A percentile compares a stretch with the other conserved stretches of the same genome.
Evolutionary conservation across 2,113 vertebrate genomes (phyloP).

Genomic region (Chionomys nivalis): DNA sequence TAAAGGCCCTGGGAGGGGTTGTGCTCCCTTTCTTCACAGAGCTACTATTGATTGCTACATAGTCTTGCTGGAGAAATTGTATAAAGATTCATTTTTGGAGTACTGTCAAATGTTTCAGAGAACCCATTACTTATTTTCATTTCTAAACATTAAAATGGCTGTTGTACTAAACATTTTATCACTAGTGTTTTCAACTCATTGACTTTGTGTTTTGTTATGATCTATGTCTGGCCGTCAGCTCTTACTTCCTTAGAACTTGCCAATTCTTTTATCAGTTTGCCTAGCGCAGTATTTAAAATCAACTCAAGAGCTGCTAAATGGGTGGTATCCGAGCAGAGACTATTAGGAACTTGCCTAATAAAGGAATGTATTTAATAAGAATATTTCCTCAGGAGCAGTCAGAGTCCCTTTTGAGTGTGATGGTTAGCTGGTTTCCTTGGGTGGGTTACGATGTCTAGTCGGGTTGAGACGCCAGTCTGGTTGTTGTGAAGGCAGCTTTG

Average conservation of each 20-base stretch:
- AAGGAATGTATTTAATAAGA: not conserved
- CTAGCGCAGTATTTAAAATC: not conserved
- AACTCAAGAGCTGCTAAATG: not conserved
- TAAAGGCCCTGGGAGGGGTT: too few species aligned
- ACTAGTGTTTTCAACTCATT: not conserved
- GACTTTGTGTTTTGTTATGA: not conserved
- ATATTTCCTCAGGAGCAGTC: not conserved
- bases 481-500: constrained; percentile 21
- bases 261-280: not conserved
- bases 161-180: not conserved
- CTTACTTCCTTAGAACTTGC: not conserved
- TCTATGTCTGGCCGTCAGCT: not conserved
- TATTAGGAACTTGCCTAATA: not conserved
- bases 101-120: not conserved
- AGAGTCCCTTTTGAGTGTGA: not conserved
- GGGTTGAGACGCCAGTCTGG: not conserved
- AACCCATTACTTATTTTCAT: not conserved
- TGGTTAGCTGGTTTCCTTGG: not conserved
- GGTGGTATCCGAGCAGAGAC: not conserved
- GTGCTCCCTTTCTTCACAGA: not conserved
- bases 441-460: not conserved
- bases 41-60: not conserved
- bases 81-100: not conserved
- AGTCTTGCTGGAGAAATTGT: not conserved
- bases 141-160: constrained; percentile 15